These are phyloP conservation scores for Tachysurus fulvidraco DNA, from an alignment of 2,113 vertebrate species.

Conservation along the genomic window DNA sequence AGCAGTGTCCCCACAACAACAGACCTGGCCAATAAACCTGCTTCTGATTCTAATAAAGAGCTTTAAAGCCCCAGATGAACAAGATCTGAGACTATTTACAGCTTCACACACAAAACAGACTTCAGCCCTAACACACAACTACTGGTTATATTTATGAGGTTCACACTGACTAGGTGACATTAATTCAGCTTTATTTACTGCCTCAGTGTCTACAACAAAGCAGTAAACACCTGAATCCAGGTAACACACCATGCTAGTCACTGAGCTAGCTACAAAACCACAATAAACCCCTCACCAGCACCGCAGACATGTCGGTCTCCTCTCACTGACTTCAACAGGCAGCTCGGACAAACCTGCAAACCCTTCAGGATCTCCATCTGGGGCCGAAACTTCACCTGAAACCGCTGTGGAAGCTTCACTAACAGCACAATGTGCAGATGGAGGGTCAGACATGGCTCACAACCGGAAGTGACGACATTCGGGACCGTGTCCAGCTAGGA, in stretches of 20 bases:
- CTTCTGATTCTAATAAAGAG: background rate
- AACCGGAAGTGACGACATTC: constrained; percentile 18
- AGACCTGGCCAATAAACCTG: no score
- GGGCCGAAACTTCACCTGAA: background rate
- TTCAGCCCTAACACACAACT: no score
- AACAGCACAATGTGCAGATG: background rate
- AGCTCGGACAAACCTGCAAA: constrained; percentile 79
- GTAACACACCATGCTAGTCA: background rate
- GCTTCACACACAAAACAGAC: background rate
- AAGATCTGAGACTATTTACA: background rate
- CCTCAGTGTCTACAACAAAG: background rate
- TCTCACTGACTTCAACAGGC: constrained; percentile 78
- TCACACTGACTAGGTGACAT: background rate
- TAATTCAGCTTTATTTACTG: background rate
- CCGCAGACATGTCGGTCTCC: constrained; percentile 83
- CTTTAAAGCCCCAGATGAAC: background rate
- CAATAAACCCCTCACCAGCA: constrained; percentile 77
- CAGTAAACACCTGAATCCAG: background rate
- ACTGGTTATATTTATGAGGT: background rate
- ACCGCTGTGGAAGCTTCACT: background rate
- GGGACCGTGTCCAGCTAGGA: background rate
- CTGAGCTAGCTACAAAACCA: background rate
- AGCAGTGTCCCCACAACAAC: no score
- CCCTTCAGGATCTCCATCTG: constrained; percentile 55
- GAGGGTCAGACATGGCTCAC: background rate